Conservation (phyloP, 53 echinoderm and acorn worm genomes). For the Zoroaster sp. region DNA sequence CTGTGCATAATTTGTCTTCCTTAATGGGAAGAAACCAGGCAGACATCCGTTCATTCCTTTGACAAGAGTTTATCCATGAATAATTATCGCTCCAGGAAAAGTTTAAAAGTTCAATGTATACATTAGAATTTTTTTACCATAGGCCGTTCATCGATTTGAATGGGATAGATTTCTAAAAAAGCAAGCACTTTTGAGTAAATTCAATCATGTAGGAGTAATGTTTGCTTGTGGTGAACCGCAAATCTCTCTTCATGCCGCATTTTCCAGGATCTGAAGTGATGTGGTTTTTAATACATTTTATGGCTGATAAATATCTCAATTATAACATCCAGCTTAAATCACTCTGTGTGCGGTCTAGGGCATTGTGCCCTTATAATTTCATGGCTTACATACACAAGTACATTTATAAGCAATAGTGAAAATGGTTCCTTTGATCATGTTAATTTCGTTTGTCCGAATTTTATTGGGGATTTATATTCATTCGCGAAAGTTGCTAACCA, state of each 20-base stretch:
- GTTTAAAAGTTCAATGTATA: not conserved
- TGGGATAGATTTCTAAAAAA: not conserved
- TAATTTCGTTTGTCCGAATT: too few relatives aligned
- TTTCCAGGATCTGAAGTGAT: not conserved
- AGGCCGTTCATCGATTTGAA: not conserved
- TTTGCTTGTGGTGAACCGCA: not conserved
- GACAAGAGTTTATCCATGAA: not conserved
- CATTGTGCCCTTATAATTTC: not conserved
- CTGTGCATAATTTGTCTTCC: not conserved
- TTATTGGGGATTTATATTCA: too few relatives aligned
- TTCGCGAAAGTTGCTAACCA: too few relatives aligned
- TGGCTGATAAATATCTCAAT: not conserved
- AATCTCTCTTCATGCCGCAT: not conserved
- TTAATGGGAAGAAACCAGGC: not conserved
- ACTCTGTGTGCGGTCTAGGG: not conserved
- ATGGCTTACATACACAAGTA: not conserved
- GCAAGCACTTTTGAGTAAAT: not conserved
- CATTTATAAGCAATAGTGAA: too few relatives aligned
- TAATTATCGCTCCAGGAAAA: not conserved
- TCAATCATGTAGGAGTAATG: not conserved
- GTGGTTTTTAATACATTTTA: not conserved
- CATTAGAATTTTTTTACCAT: not conserved
- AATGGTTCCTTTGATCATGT: not conserved
- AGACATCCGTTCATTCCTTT: not conserved
- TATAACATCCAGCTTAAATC: not conserved